A percentile compares a stretch with the other conserved stretches of the same genome.
Conservation (phyloP, 2,888 invertebrate species). For the Netelia virgata region DNA sequence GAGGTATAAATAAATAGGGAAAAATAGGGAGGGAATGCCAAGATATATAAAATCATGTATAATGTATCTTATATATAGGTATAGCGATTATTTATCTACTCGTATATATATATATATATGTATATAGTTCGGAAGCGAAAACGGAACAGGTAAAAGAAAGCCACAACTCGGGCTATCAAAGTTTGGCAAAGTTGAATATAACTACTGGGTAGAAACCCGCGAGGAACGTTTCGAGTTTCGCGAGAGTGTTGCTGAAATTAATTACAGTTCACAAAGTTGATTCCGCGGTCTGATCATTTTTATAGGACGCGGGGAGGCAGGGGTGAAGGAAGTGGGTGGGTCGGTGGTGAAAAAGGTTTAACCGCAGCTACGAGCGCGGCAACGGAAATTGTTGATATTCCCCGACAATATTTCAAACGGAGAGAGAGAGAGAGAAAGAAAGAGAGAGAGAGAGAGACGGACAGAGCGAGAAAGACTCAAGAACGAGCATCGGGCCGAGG, state of each 20-base stretch:
- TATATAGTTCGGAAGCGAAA: constrained; percentile 16
- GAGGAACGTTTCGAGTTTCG: constrained; percentile 49
- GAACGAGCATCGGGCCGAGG: constrained; percentile 2
- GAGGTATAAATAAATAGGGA: constrained; percentile 23
- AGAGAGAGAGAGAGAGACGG: background rate
- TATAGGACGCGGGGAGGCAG: constrained; percentile 26
- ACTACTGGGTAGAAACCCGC: constrained; percentile 30
- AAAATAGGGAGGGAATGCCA: background rate
- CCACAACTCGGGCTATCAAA: constrained; percentile 64
- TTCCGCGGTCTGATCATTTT: constrained; percentile 61
- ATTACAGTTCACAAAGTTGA: constrained; percentile 67
- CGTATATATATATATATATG: background rate
- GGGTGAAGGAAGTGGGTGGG: background rate
- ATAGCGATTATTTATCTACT: background rate
- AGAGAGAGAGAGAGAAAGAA: background rate
- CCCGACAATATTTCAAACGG: constrained; percentile 19
- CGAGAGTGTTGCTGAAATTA: constrained; percentile 64
- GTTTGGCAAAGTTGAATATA: constrained; percentile 59
- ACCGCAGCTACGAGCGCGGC: constrained; percentile 46
- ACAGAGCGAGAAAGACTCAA: background rate
- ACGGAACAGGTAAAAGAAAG: constrained; percentile 58
- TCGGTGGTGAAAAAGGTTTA: constrained; percentile 26
- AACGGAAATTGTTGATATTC: constrained; percentile 47
- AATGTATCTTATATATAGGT: background rate
- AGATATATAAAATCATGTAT: background rate